Percentiles rank a stretch among this genome's conserved stretches.
These are phyloP conservation scores for Saccostrea glomerata DNA, from an alignment of 1,140 invertebrate genomes.

Conservation along the genomic window DNA sequence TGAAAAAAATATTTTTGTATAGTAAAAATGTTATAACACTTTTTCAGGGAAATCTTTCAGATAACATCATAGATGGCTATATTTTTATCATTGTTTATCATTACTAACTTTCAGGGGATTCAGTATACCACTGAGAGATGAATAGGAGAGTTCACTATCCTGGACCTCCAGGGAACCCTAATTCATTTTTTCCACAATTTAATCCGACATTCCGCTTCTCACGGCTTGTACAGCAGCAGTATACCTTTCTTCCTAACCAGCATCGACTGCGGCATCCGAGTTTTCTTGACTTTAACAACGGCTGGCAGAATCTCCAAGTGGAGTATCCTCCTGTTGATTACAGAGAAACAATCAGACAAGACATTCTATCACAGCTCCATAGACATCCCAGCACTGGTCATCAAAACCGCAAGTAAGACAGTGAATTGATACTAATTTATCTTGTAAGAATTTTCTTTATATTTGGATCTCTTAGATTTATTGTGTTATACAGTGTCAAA, in stretches of 20 bases:
- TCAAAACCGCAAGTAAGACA: constrained; percentile 5
- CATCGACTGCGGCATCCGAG: not conserved
- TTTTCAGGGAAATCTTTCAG: too few species aligned
- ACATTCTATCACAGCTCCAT: constrained; percentile 27
- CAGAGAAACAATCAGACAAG: constrained; percentile 31
- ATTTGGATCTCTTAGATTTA: too few species aligned
- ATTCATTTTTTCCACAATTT: not conserved
- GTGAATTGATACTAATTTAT: too few species aligned
- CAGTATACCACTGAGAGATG: not conserved
- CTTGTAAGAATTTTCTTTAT: too few species aligned
- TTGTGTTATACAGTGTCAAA: too few species aligned
- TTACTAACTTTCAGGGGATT: not conserved
- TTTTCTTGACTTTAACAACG: not conserved
- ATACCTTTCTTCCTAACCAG: not conserved
- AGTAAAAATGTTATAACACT: too few species aligned
- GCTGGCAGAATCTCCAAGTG: not conserved
- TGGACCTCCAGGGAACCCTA: not conserved
- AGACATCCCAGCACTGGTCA: constrained; percentile 1
- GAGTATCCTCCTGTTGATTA: not conserved
- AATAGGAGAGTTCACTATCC: constrained; percentile 16
- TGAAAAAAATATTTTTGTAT: too few species aligned
- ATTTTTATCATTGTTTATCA: too few species aligned
- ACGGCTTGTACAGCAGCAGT: not conserved
- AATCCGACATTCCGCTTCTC: not conserved
- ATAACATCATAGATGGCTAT: too few species aligned